Percentiles rank a stretch among this genome's conserved stretches.
These are phyloP conservation scores for Tachystola acroxantha DNA, from an alignment of 2,888 invertebrate species.

Conservation along the genomic window DNA sequence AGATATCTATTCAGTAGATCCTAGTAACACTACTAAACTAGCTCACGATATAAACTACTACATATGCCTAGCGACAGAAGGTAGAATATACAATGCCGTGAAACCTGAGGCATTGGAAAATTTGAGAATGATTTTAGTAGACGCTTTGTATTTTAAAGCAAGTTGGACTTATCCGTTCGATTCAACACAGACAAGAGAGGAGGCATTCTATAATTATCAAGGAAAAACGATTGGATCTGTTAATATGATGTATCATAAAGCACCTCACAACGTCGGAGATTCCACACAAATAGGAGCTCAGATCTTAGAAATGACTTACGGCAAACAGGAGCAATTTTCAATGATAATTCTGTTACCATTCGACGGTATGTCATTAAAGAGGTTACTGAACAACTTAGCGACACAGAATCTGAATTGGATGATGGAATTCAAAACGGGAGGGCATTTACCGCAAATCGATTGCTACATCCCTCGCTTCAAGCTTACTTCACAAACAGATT, in stretches of 20 bases:
- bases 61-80: slow-evolving; percentile 82
- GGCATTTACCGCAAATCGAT: slow-evolving; percentile 69
- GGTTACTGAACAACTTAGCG: slow-evolving; percentile 70
- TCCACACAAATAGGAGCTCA: slow-evolving; percentile 76
- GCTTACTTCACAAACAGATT: slow-evolving; percentile 61
- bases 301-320: slow-evolving; percentile 84
- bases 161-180: slow-evolving; percentile 84
- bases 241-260: slow-evolving; percentile 86
- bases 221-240: slow-evolving; percentile 75
- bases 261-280: slow-evolving; percentile 73
- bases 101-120: slow-evolving; percentile 57
- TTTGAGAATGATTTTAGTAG: slow-evolving; percentile 78
- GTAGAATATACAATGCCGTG: slow-evolving; percentile 82
- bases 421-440: slow-evolving; percentile 51
- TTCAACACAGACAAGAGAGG: slow-evolving; percentile 66
- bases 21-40: slow-evolving; percentile 54
- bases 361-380: slow-evolving; percentile 68
- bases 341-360: slow-evolving; percentile 82
- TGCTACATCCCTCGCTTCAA: slow-evolving; percentile 80
- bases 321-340: slow-evolving; percentile 76
- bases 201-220: slow-evolving; percentile 79
- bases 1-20: slow-evolving; percentile 78
- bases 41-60: slow-evolving; percentile 82
- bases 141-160: slow-evolving; percentile 85
- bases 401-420: slow-evolving; percentile 69